These are phyloP conservation scores for Lepidochrysops patricia DNA, from an alignment of 2,888 invertebrate genomes.

Conservation along the genomic window DNA sequence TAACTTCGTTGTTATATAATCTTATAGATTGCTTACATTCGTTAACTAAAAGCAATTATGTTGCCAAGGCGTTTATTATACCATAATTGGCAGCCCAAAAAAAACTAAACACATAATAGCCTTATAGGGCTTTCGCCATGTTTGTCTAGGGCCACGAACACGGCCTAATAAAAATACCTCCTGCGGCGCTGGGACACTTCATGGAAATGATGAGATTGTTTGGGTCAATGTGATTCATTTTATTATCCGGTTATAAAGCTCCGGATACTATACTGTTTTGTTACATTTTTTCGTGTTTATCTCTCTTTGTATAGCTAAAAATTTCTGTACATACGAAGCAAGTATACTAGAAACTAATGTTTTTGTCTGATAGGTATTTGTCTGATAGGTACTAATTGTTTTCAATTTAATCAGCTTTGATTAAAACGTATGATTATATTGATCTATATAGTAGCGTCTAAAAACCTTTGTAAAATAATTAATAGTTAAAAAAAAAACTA, in stretches of 20 bases:
- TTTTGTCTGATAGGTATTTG: too few relatives aligned
- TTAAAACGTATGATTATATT: too few relatives aligned
- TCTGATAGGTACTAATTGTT: too few relatives aligned
- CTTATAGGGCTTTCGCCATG: conserved; percentile 6
- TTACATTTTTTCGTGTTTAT: conserved; percentile 27
- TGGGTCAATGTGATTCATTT: conserved; percentile 50
- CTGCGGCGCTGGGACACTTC: conserved; percentile 43
- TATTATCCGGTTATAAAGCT: conserved; percentile 38
- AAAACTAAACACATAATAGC: conserved; percentile 5
- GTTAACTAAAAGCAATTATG: background rate
- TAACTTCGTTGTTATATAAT: too few relatives aligned
- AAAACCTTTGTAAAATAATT: too few relatives aligned
- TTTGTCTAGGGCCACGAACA: conserved; percentile 23
- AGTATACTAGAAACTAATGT: too few relatives aligned
- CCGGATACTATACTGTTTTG: conserved; percentile 31
- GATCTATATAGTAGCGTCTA: too few relatives aligned
- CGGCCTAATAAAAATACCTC: conserved; percentile 49
- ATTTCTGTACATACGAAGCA: too few relatives aligned
- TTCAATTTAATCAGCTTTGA: too few relatives aligned
- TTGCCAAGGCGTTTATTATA: background rate
- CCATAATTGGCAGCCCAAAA: background rate
- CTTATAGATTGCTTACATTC: too few relatives aligned
- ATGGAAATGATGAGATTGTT: conserved; percentile 39
- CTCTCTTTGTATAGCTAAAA: too few relatives aligned
- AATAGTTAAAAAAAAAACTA: too few relatives aligned